Evolutionary conservation across 1,140 invertebrate species (phyloP).

Genomic region (Halesus radiatus): DNA sequence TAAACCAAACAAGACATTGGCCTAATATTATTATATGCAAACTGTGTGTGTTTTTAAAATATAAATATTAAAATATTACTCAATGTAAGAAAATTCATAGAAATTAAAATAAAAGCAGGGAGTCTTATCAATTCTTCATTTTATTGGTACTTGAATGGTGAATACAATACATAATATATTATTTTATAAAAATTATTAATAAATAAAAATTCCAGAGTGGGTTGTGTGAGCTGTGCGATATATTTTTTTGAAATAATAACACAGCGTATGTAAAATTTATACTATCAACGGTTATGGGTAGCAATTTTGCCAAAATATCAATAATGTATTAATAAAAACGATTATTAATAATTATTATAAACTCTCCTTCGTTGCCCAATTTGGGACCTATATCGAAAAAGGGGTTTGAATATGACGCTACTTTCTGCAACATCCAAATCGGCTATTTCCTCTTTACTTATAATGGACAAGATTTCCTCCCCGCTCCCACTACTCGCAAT

Average conservation of each 20-base stretch:
- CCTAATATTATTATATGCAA: not conserved
- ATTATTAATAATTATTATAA: too few relatives aligned
- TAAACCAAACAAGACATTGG: not conserved
- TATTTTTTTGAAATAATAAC: too few relatives aligned
- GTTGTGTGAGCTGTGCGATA: not conserved
- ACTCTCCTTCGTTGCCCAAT: conserved; percentile 40
- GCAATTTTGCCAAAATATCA: too few relatives aligned
- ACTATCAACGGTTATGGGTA: too few relatives aligned
- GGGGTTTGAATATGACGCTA: conserved; percentile 39
- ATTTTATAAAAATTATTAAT: too few relatives aligned
- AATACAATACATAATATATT: too few relatives aligned
- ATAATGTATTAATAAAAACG: too few relatives aligned
- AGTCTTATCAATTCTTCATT: not conserved
- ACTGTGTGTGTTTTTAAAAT: too few relatives aligned
- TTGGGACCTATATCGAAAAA: conserved; percentile 50
- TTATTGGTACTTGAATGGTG: not conserved
- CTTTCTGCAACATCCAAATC: conserved; percentile 47
- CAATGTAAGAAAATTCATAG: not conserved
- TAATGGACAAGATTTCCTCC: not conserved
- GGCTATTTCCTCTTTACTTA: conserved; percentile 20
- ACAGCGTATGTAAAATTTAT: too few relatives aligned
- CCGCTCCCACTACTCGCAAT: not conserved
- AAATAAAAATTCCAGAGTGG: too few relatives aligned
- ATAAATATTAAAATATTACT: too few relatives aligned
- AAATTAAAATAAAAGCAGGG: not conserved